These are phyloP conservation scores for Takifugu flavidus DNA, from an alignment of 2,113 vertebrate genomes.

Conservation along the genomic window DNA sequence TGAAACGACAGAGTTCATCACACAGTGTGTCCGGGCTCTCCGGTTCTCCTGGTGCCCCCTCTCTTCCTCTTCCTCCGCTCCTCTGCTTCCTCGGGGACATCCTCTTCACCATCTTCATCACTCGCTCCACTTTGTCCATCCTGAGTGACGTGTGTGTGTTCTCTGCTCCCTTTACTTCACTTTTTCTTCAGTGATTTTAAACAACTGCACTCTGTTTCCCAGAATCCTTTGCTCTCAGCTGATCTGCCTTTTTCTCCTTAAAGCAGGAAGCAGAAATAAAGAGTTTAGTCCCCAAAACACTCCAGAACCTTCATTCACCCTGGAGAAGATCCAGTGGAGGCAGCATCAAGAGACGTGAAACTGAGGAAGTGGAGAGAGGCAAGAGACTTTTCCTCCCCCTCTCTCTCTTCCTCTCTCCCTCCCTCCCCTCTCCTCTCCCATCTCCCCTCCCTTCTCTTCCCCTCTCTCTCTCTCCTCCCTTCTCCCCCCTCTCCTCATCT, in stretches of 20 bases:
- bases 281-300: constrained; percentile 6
- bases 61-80: constrained; percentile 42
- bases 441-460: too few relatives aligned
- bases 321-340: constrained; percentile 16
- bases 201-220: background rate
- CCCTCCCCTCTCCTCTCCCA: too few relatives aligned
- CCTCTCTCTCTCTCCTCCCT: background rate
- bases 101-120: constrained; percentile 70
- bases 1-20: constrained; percentile 63
- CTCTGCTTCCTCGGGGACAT: constrained; percentile 68
- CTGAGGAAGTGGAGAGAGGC: constrained; percentile 46
- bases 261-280: background rate
- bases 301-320: background rate
- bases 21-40: constrained; percentile 65
- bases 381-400: constrained; percentile 23
- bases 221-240: constrained; percentile 11
- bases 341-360: constrained; percentile 28
- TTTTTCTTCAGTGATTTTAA: background rate
- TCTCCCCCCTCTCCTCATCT: constrained; percentile 5
- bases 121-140: constrained; percentile 69
- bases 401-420: constrained; percentile 16
- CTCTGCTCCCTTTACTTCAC: background rate
- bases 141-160: background rate
- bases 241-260: background rate
- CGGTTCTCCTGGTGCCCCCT: constrained; percentile 44